Percentiles rank a stretch among this genome's conserved stretches.
Evolutionary conservation across 2,113 vertebrate species (phyloP).

Genomic region (Procavia capensis): DNA sequence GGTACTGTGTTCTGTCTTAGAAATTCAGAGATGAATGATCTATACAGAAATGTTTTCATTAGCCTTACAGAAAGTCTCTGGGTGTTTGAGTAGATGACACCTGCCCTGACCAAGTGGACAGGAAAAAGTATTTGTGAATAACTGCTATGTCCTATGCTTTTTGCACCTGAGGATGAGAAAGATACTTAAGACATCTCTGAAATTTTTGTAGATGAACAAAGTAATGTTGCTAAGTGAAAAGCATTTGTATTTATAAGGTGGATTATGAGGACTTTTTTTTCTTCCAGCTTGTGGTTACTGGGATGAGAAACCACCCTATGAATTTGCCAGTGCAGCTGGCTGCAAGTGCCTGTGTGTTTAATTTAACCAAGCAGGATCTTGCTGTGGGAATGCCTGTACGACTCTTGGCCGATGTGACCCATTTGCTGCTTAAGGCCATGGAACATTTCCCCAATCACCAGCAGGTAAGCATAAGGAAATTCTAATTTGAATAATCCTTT

Average conservation of each 20-base stretch:
- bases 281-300: slow-evolving; percentile 95
- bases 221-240: not conserved
- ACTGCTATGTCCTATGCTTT: slow-evolving; percentile 23
- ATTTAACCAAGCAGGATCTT: slow-evolving; percentile 98
- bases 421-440: slow-evolving; percentile 98
- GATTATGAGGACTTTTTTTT: slow-evolving; percentile 54
- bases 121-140: slow-evolving; percentile 17
- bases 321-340: slow-evolving; percentile 98
- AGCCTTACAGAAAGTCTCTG: not conserved
- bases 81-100: not conserved
- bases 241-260: slow-evolving; percentile 15
- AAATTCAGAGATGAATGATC: not conserved
- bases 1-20: not conserved
- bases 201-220: not conserved
- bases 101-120: not conserved
- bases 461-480: slow-evolving; percentile 85
- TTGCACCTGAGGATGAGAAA: slow-evolving; percentile 24
- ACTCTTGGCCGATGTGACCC: slow-evolving; percentile 94
- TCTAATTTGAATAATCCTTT: not conserved
- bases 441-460: slow-evolving; percentile 99
- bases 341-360: slow-evolving; percentile 98
- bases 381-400: slow-evolving; percentile 96
- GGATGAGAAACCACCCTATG: slow-evolving; percentile 98
- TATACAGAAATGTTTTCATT: not conserved
- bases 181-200: slow-evolving; percentile 27